Evolutionary conservation across 2,888 invertebrate genomes (phyloP).

Genomic region (Polyommatus iphigenia): DNA sequence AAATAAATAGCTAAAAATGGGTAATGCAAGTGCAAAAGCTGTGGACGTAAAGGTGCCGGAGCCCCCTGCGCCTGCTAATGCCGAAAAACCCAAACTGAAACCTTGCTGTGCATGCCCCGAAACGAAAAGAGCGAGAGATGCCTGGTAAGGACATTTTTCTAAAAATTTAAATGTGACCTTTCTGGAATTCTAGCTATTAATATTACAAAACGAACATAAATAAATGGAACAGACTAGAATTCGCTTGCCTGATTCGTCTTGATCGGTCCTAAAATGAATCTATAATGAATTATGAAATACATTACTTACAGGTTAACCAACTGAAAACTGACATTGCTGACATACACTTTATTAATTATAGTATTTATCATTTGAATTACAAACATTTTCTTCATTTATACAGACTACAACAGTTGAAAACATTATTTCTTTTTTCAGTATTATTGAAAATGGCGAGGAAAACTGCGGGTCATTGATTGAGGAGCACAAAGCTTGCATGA

Average conservation of each 20-base stretch:
- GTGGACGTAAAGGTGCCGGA: slow-evolving; percentile 61
- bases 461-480: slow-evolving; percentile 94
- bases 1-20: slow-evolving; percentile 53
- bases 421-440: slow-evolving; percentile 81
- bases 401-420: no score
- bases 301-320: background rate
- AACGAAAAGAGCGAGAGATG: slow-evolving; percentile 93
- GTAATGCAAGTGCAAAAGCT: slow-evolving; percentile 70
- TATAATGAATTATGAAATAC: no score
- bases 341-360: background rate
- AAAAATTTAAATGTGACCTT: background rate
- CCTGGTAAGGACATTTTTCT: slow-evolving; percentile 86
- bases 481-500: slow-evolving; percentile 98
- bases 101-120: slow-evolving; percentile 99
- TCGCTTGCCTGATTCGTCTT: background rate
- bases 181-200: slow-evolving; percentile 38
- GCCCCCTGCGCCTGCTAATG: slow-evolving; percentile 55
- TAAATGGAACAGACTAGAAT: background rate
- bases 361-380: background rate
- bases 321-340: background rate
- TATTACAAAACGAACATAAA: background rate
- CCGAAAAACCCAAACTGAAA: slow-evolving; percentile 89
- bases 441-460: slow-evolving; percentile 94
- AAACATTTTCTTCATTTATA: background rate
- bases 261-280: background rate